Evolutionary conservation across 2,888 invertebrate genomes (phyloP).

Genomic region (Drosophila limbata): DNA sequence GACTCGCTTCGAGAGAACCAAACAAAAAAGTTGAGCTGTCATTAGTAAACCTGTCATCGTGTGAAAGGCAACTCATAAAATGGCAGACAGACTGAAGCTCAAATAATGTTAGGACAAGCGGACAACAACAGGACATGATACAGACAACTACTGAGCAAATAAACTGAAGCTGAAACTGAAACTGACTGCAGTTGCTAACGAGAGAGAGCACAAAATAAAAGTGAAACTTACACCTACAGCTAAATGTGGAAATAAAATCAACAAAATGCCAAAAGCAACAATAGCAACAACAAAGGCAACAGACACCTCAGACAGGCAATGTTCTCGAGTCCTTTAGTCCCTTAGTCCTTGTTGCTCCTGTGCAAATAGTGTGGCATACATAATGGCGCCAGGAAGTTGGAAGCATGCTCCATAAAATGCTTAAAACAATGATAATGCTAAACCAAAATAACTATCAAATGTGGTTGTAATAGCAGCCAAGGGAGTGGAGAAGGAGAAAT

Average conservation of each 20-base stretch:
- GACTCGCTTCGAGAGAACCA: constrained; percentile 48
- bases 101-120: constrained; percentile 34
- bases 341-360: constrained; percentile 1
- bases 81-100: constrained; percentile 38
- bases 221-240: constrained; percentile 55
- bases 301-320: constrained; percentile 21
- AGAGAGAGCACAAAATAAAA: constrained; percentile 32
- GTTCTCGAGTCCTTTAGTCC: background rate
- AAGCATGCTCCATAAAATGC: constrained; percentile 41
- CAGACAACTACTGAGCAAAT: constrained; percentile 48
- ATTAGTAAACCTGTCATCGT: constrained; percentile 50
- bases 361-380: constrained; percentile 42
- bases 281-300: constrained; percentile 11
- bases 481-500: no score
- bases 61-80: constrained; percentile 66
- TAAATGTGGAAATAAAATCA: constrained; percentile 55
- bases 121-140: constrained; percentile 4
- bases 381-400: constrained; percentile 34
- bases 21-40: constrained; percentile 56
- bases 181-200: constrained; percentile 45
- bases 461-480: constrained; percentile 13
- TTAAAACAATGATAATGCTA: constrained; percentile 58
- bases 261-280: constrained; percentile 51
- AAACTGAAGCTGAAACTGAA: constrained; percentile 31
- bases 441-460: constrained; percentile 60